A percentile compares a stretch with the other conserved stretches of the same genome.
Conservation (phyloP, 2,113 vertebrate species). For the Centropus unirufus region DNA sequence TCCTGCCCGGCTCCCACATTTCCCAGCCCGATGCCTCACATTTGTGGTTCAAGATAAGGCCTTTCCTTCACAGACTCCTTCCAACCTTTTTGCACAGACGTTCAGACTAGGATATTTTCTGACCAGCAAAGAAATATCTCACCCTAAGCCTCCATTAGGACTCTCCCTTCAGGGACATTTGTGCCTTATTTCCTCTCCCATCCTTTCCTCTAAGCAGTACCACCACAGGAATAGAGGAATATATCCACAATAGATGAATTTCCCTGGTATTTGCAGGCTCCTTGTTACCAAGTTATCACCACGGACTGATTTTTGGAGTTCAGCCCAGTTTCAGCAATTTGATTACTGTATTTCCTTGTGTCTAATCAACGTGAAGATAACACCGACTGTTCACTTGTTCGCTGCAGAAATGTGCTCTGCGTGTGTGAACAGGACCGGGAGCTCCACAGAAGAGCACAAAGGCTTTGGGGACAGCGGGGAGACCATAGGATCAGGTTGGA, state of each 20-base stretch:
- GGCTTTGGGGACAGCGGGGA: background rate
- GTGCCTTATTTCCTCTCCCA: accelerated
- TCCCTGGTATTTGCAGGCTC: background rate
- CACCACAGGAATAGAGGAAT: too few relatives aligned
- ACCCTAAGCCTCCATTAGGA: accelerated
- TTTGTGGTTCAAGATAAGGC: background rate
- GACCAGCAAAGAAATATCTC: background rate
- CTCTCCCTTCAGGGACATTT: background rate
- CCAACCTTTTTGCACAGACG: background rate
- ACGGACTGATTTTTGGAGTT: background rate
- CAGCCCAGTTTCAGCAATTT: background rate
- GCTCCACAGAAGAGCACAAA: background rate
- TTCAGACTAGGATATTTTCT: background rate
- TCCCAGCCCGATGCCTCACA: background rate
- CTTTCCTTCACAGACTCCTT: constrained; percentile 15
- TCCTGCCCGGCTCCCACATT: background rate
- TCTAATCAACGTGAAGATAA: background rate
- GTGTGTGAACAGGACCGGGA: accelerated
- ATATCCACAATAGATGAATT: background rate
- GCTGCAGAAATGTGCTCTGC: accelerated
- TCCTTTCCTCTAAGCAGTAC: background rate
- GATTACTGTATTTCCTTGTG: background rate
- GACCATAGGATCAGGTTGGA: too few relatives aligned
- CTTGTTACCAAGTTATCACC: background rate
- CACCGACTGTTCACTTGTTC: background rate